Evolutionary conservation across 2,113 vertebrate species (phyloP), one percentile per base, ranked within the genome.

Genomic region (Zeus faber): DNA sequence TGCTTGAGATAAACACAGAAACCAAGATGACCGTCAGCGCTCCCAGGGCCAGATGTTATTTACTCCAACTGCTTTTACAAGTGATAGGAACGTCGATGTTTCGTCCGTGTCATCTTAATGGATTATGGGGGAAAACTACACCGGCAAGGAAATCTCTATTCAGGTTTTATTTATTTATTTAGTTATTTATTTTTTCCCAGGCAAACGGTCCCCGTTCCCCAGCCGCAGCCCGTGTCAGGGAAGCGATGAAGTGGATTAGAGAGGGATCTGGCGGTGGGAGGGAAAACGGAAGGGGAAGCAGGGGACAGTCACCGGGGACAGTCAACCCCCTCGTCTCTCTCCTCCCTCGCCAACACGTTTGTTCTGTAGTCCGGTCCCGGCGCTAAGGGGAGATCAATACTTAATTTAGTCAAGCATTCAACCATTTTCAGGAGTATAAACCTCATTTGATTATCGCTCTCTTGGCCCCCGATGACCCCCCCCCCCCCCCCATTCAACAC

Each of bases 371-470:
- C n/a, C 2, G 14, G 46, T 40, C 23, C 50, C 39, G 6, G 1
- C 26, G 43, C 54, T 70, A 29, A 14, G 13, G 48, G 26, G 6
- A 46, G 6, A 74, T 81, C 77, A 46, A 77, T 77, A 81, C 39
- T 67, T 79, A 52, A 79, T 81, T 81, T 77, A 63, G 70, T 20
- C 24, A 17, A 55, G 52, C 33, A 50, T 54, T 51, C 39, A 20
- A 25, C 6, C 48, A 49, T 70, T 35, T 46, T 75, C 62, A 59
- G 54, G 35, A 61, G 44, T 20, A 39, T 48, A 65, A 69, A 57
- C 57, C 48, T 54, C 1, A 55, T 60, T 58, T 69, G 57, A 62
- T 68, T 62, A 68, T 51, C 20, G n/a, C 5, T 4, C 31, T 11
- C 6, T 17, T 29, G 43, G 44, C 40, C 26, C 65, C 23, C n/a